Evolutionary conservation across 2,888 invertebrate genomes (phyloP).

Genomic region (Lumbricus terrestris): DNA sequence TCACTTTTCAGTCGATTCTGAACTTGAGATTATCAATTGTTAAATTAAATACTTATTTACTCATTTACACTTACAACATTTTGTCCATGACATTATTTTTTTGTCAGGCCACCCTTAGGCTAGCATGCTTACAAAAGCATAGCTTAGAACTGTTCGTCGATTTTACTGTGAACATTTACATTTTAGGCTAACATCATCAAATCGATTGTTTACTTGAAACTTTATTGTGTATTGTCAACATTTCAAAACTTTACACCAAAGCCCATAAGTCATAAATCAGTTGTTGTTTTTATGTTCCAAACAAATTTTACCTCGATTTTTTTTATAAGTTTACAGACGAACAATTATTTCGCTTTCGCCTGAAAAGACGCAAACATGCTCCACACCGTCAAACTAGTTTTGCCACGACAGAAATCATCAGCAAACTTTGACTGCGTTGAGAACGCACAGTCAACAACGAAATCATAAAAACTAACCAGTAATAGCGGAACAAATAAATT

Average conservation of each 20-base stretch:
- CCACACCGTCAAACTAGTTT: background rate
- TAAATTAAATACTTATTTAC: no score
- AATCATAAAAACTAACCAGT: background rate
- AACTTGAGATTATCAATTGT: no score
- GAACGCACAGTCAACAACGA: background rate
- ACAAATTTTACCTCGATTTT: background rate
- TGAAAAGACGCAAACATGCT: conserved; percentile 21
- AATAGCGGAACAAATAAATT: background rate
- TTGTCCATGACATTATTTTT: no score
- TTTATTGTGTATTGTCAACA: background rate
- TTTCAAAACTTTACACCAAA: background rate
- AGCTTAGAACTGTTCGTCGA: background rate
- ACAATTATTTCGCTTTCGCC: background rate
- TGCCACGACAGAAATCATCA: background rate
- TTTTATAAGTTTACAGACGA: background rate
- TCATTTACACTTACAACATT: no score
- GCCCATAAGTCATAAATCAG: background rate
- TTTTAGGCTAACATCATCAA: background rate
- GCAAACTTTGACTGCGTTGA: background rate
- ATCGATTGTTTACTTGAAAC: background rate
- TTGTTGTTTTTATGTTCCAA: background rate
- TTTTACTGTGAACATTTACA: background rate
- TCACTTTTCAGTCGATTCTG: no score
- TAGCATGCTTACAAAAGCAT: no score
- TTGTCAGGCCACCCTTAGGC: no score